These are phyloP conservation scores for Enteromius anoplus DNA, from an alignment of 2,797 vertebrate genomes.

Conservation along the genomic window DNA sequence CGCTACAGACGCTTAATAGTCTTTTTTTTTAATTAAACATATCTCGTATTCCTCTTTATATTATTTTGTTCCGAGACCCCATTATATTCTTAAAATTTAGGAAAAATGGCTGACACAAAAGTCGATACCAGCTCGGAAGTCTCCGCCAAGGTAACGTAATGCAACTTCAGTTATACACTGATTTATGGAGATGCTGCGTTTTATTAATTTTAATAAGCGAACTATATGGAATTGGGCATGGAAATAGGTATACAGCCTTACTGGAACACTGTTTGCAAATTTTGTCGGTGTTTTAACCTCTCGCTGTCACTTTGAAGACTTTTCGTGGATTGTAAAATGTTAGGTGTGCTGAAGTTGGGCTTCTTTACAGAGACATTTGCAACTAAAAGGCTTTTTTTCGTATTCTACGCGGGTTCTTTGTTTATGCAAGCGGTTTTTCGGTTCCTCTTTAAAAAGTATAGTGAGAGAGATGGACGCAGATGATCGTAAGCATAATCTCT, in stretches of 20 bases:
- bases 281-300: slow-evolving; percentile 30
- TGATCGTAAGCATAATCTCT: background rate
- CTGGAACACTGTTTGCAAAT: background rate
- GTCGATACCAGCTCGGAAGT: slow-evolving; percentile 69
- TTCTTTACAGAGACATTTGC: slow-evolving; percentile 50
- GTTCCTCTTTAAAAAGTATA: slow-evolving; percentile 56
- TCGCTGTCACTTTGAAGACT: slow-evolving; percentile 37
- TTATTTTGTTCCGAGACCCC: slow-evolving; percentile 58
- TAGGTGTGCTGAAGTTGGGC: slow-evolving; percentile 55
- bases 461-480: slow-evolving; percentile 34
- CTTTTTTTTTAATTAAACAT: slow-evolving; percentile 53
- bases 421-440: slow-evolving; percentile 58
- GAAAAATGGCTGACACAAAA: slow-evolving; percentile 71
- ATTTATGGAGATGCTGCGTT: slow-evolving; percentile 1
- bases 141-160: slow-evolving; percentile 64
- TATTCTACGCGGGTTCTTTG: slow-evolving; percentile 64
- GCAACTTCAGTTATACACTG: slow-evolving; percentile 2
- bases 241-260: background rate
- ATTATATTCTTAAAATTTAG: slow-evolving; percentile 57
- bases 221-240: slow-evolving; percentile 25
- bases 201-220: background rate
- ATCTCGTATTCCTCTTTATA: slow-evolving; percentile 57
- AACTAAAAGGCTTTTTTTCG: slow-evolving; percentile 47
- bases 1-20: slow-evolving; percentile 66
- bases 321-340: slow-evolving; percentile 34